Percentiles rank a stretch among this genome's conserved stretches.
Conservation (phyloP, 2,888 invertebrate genomes). For the Fabriciana adippe region DNA sequence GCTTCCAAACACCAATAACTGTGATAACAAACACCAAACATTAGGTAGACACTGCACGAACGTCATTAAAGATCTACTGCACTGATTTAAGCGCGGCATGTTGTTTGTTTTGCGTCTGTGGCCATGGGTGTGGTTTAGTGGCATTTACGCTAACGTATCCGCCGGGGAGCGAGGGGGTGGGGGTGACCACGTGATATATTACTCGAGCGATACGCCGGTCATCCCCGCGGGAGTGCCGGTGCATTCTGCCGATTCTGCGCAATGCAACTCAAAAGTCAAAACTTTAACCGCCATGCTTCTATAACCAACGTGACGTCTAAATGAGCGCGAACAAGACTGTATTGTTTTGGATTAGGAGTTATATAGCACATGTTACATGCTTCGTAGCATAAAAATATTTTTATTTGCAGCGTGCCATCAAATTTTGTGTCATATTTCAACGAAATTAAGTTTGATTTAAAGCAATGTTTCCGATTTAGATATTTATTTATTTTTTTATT, state of each 20-base stretch:
- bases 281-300: conserved; percentile 41
- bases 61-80: conserved; percentile 22
- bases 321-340: conserved; percentile 39
- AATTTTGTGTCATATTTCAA: background rate
- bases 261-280: conserved; percentile 47
- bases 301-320: conserved; percentile 31
- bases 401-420: too few relatives aligned
- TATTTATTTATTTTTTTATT: too few relatives aligned
- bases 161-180: conserved; percentile 38
- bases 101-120: conserved; percentile 44
- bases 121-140: conserved; percentile 61
- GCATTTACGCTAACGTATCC: conserved; percentile 48
- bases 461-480: too few relatives aligned
- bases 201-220: conserved; percentile 46
- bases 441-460: too few relatives aligned
- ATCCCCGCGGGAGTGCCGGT: conserved; percentile 42
- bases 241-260: conserved; percentile 57
- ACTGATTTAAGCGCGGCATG: conserved; percentile 24
- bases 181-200: conserved; percentile 53
- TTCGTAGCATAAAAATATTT: too few relatives aligned
- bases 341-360: conserved; percentile 24
- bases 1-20: conserved; percentile 49
- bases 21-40: conserved; percentile 61
- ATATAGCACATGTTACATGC: background rate
- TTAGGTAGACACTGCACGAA: conserved; percentile 40